Evolutionary conservation across 64 coral and sea anemone genomes (phyloP), one percentile per base, ranked within the genome.

Genomic region (Stichodactyla mertensii): DNA sequence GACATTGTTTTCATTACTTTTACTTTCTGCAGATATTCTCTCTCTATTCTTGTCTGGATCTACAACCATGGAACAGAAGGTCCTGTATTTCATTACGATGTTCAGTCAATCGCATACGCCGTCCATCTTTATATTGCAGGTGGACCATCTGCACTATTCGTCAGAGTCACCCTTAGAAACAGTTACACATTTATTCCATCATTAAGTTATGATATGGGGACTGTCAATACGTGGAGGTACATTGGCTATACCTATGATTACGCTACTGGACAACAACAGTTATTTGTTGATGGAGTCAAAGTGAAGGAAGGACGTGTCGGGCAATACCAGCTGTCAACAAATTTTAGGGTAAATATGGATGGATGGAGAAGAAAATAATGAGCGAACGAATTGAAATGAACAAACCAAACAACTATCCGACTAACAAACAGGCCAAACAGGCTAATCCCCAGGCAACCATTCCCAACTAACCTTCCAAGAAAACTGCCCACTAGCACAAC

Each of bases 161-260:
- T 81, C 6, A 81, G 78, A 16, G 18, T 55, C 4, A 18, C 20
- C 6, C 4, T 2, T 6, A 53, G 78, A 28, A 20, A 18, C 6
- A 81, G 16, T 22, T 54, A 54, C 1, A 11, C 11, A 16, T 2
- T 9, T 15, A 4, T 53, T 81, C 4, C 36, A 9, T 0, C 36
- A 19, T 20, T 85, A 10, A 4, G 4, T 20, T 7, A 85, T 24
- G 52, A 81, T 6, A 52, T 81, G 31, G 36, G 16, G 5, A 23
- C 78, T 8, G 20, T 22, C 4, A 52, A 69, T 6, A 45, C 10
- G 6, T 95, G 94, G 94, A 86, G 77, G 53, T 87, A 83, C 36
- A 20, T 89, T 9, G 94, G 84, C 6, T 88, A 85, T 52, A 89
- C 88, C 1, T 95, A 95, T 53, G 87, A 95, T 60, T 55, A 92